Evolutionary conservation across 2,113 vertebrate species (phyloP).

Genomic region (Elaphurus davidianus): DNA sequence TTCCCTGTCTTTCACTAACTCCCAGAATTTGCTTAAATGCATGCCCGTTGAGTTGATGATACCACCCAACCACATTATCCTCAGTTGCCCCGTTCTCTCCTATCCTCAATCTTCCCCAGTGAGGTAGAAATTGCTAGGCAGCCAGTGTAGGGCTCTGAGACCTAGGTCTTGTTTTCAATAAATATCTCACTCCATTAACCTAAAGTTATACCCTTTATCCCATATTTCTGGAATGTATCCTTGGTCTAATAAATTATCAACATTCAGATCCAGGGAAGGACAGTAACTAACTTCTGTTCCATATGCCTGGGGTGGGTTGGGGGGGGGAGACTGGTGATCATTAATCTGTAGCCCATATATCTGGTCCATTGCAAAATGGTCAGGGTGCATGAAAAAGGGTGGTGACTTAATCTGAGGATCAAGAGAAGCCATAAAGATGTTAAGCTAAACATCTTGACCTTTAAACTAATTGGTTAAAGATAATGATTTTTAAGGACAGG

Average conservation of each 20-base stretch:
- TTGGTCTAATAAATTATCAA: not conserved
- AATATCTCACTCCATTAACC: not conserved
- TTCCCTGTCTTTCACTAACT: not conserved
- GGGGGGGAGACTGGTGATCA: not conserved
- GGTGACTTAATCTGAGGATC: not conserved
- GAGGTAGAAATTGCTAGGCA: not conserved
- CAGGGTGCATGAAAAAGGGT: not conserved
- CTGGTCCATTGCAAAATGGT: not conserved
- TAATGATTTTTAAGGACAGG: not conserved
- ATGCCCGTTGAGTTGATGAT: not conserved
- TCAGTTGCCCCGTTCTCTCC: not conserved
- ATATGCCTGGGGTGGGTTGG: not conserved
- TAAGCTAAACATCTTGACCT: not conserved
- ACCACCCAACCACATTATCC: not conserved
- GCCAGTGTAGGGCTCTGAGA: not conserved
- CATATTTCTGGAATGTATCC: not conserved
- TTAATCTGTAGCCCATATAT: not conserved
- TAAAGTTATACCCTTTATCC: not conserved
- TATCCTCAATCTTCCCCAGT: not conserved
- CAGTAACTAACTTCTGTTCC: not conserved
- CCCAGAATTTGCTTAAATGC: not conserved
- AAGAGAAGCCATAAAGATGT: not conserved
- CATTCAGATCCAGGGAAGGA: not conserved
- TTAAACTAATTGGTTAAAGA: not conserved
- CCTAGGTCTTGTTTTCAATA: not conserved